Base-by-base conservation (phyloP, 2,888 invertebrate genomes). In the Molanna angustata region DNA sequence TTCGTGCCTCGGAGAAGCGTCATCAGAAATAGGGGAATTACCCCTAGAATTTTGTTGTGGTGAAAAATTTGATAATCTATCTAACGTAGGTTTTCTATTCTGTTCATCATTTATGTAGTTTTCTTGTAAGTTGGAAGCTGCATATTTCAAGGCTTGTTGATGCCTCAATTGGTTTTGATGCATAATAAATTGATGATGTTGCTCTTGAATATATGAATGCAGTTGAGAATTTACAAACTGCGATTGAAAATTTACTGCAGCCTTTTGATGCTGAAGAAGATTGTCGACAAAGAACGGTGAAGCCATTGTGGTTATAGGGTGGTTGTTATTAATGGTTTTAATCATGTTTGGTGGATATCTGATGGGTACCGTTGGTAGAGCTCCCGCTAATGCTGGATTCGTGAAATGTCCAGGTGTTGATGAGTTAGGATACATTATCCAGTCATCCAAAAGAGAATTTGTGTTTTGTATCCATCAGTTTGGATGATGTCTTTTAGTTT, bases 261-360 rank as follows among this genome's bases (percentile, higher is more conserved):
- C 72, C 59, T 78, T 76, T 61, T 80, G 80, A 61, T 79, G 80
- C 57, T 81, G 81, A 48, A 83, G 65, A 16, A 83, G 77, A 60
- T 82, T 82, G 65, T 83, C 82, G 57, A 83, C 80, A 47, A 82
- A 63, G 62, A 83, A 83, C 1, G 80, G 80, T 1, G 83, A 82
- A 20, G 80, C 74, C 73, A 80, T 79, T 4, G 76, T 65, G 9
- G 59, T 62, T 14, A 62, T 65, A 40, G 66, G 68, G 19, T 51
- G 51, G 1, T 66, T 66, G 60, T 73, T 76, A 52, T 70, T 74
- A 49, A 72, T 42, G 17, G 56, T 43, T 37, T 59, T 59, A 41
- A 59, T 54, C 58, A 59, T 59, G 52, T 44, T 51, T 50, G 53
- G 55, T 17, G 58, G 54, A 37, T 49, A 54, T 21, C 53, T 40